These are phyloP conservation scores for Pherbina coryleti DNA, from an alignment of 2,888 invertebrate species.

Conservation along the genomic window DNA sequence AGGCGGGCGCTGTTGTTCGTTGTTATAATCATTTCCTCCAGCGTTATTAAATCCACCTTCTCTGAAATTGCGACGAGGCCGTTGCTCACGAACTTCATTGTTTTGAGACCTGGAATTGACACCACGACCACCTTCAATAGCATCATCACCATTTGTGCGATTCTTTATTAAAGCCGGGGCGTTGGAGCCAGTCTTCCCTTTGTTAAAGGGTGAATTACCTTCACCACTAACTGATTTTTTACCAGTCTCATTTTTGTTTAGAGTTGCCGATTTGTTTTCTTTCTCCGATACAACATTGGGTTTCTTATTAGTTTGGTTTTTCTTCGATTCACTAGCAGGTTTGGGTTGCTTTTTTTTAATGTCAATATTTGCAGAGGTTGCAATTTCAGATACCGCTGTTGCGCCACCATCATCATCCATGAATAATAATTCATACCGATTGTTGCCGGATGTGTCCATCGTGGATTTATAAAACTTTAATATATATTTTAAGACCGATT, in stretches of 20 bases:
- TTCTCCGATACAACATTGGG: constrained; percentile 56
- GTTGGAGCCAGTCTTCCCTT: neutral
- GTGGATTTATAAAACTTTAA: neutral
- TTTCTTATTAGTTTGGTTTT: constrained; percentile 35
- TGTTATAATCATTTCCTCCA: constrained; percentile 55
- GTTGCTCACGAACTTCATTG: constrained; percentile 76
- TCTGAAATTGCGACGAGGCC: constrained; percentile 72
- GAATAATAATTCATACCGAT: constrained; percentile 67
- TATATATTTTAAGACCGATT: neutral
- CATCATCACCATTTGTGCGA: neutral
- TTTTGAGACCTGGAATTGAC: constrained; percentile 44
- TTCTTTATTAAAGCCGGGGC: neutral
- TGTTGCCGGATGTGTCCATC: constrained; percentile 64
- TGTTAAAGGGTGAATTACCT: neutral
- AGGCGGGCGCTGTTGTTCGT: constrained; percentile 50
- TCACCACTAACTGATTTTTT: constrained; percentile 41
- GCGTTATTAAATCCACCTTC: constrained; percentile 69
- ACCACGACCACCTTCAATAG: constrained; percentile 22
- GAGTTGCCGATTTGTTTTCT: constrained; percentile 62
- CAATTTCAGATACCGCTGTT: constrained; percentile 17
- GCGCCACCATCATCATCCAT: constrained; percentile 62
- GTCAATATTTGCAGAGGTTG: constrained; percentile 49
- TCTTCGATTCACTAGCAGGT: constrained; percentile 38
- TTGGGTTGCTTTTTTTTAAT: constrained; percentile 54
- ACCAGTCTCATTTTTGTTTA: constrained; percentile 56